Percentiles rank a stretch among this genome's conserved stretches.
phyloP scores from a whole-genome alignment of 2,113 vertebrate species.

The Pelecanoides urinatrix region DNA sequence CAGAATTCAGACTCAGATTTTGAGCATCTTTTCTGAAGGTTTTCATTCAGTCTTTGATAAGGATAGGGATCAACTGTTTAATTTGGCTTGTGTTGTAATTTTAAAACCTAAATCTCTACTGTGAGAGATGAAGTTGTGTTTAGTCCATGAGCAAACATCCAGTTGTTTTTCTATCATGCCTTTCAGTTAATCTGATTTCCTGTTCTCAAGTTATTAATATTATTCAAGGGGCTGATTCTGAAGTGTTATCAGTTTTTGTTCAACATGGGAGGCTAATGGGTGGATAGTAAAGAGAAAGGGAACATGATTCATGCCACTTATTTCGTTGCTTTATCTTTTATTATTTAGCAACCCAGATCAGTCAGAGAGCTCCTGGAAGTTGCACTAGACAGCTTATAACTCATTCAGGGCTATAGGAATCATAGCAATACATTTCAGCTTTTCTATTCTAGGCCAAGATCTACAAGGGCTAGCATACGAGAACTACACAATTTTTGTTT shows the following conservation, averaged over 20 bases:
- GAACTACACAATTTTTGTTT: neutral
- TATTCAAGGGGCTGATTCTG: neutral
- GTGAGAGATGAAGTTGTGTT: neutral
- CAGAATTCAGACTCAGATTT: neutral
- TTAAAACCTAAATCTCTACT: neutral
- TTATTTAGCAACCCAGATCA: neutral
- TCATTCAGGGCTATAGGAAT: neutral
- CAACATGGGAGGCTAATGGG: neutral
- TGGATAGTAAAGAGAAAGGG: neutral
- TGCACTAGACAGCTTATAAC: neutral
- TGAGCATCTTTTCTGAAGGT: neutral
- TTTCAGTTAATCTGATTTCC: neutral
- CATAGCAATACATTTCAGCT: neutral
- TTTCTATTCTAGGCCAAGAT: neutral
- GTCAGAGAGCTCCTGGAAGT: neutral
- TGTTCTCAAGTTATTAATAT: neutral
- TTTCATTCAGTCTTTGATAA: neutral
- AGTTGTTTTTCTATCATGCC: neutral
- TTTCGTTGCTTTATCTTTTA: neutral
- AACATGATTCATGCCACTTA: neutral
- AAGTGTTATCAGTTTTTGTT: neutral
- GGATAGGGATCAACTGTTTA: neutral
- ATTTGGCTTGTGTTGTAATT: neutral
- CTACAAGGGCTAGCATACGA: neutral
- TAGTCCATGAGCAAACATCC: neutral